Conservation (phyloP, 2,113 vertebrate genomes). For the Tapirus terrestris region DNA sequence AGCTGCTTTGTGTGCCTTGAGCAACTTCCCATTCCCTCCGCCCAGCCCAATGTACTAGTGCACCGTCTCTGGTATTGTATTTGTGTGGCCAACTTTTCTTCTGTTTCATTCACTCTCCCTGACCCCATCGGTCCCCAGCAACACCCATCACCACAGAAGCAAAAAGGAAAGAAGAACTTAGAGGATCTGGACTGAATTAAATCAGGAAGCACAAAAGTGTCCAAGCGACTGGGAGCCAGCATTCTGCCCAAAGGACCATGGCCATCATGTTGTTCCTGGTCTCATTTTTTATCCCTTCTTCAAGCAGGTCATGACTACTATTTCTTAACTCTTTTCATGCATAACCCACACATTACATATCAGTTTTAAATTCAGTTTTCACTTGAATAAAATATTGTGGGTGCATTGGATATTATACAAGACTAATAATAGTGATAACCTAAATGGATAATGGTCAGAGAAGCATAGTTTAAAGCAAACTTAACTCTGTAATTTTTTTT, state of each 20-base stretch:
- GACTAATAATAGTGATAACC: neutral
- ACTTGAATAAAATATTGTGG: neutral
- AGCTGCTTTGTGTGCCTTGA: constrained; percentile 79
- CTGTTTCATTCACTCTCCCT: constrained; percentile 51
- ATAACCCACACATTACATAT: neutral
- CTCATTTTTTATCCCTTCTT: neutral
- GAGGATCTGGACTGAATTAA: constrained; percentile 72
- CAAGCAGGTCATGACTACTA: rapidly evolving
- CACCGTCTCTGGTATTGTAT: constrained; percentile 74
- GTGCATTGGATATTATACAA: neutral
- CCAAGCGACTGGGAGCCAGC: constrained; percentile 31
- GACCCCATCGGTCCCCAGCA: constrained; percentile 73
- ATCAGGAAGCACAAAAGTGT: constrained; percentile 62
- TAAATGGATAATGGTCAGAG: neutral
- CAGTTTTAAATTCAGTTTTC: constrained; percentile 2
- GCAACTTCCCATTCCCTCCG: constrained; percentile 8
- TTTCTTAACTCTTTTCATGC: neutral
- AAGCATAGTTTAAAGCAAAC: constrained; percentile 16
- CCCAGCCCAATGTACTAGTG: constrained; percentile 39
- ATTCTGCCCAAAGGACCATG: neutral
- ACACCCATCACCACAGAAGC: constrained; percentile 67
- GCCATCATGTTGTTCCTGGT: neutral
- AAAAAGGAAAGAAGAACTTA: constrained; percentile 68
- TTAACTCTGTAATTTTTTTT: neutral
- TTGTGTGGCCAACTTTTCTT: constrained; percentile 84